Base-by-base conservation (phyloP, 2,888 invertebrate genomes). In the Dryococelus australis region DNA sequence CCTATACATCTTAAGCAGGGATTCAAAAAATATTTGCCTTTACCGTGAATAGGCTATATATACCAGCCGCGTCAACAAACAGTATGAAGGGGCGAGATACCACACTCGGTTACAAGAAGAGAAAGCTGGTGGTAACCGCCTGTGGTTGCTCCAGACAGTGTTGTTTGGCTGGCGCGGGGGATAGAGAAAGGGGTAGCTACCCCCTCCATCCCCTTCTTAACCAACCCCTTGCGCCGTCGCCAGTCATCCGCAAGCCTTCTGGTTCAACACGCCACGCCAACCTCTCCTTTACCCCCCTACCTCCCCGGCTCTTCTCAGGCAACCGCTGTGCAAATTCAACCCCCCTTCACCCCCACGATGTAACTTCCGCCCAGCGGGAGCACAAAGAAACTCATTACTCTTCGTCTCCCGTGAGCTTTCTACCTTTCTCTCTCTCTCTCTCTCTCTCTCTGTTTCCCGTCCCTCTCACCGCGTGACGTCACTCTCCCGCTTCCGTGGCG, bases 301-400 rank as follows among this genome's bases (percentile, higher is more conserved):
- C n/a, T 47, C 2, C 47, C 35, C 35, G 35, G n/a, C n/a, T 47
- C 47, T 16, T 16, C 47, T 16, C 16, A 5, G 47, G 16, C 47
- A 47, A 13, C 47, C 47, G 47, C 12, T 47, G 47, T 65, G 65
- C 65, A 65, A 65, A 65, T 65, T n/a, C 65, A 16, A 20, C 65
- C 65, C 51, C 51, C 51, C 51, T 6, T 51, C 8, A 0, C 8
- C 35, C 35, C 35, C 47, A 3, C n/a, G 12, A 4, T 8, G 65
- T 20, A n/a, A 10, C 65, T 65, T 10, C 65, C 65, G 6, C 24
- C 24, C 65, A 9, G 65, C 65, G 65, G 20, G 65, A 65, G 65
- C 65, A 65, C 65, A 65, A 65, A 65, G 65, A 65, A 65, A 65
- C 65, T 65, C 65, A 65, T 65, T 65, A 65, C 65, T 65, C 65